Evolutionary conservation across 2,113 vertebrate species (phyloP), one percentile per base, ranked within the genome.

Genomic region (Noctilio leporinus): DNA sequence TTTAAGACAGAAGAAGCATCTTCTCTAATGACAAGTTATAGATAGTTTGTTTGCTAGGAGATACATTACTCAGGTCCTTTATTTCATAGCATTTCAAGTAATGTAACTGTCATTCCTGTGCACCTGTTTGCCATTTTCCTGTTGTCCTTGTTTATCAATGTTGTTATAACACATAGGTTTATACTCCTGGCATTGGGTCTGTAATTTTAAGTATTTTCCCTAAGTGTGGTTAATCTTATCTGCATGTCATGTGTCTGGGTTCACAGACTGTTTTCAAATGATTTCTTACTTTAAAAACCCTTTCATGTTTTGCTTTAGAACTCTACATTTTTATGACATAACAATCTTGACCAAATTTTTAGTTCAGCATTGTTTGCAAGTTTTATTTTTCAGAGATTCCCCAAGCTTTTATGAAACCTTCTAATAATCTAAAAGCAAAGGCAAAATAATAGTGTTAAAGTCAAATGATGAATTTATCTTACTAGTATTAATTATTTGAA

Each of bases 401-500:
- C 33, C 40, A 7, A 81, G 3, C 5, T 40, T 70, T 26, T 69
- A 7, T 72, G 12, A 75, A 47, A 17, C 43, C 45, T 62, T 64
- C 35, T 82, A 69, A 47, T 65, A 69, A 86, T 78, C 59, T 95
- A 49, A 89, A 89, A 78, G 72, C 62, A 89, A 49, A 89, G 45
- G 24, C n/a, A 69, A 85, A 73, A 86, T 35, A 57, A 3, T 76
- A 81, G 33, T 73, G 28, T 69, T 75, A 49, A 64, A 90, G 55
- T 51, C 22, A 89, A 65, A 64, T 87, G 47, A 72, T 47, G 78
- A 40, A 72, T 49, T 89, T 80, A 67, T 81, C 33, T 84, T 78
- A 87, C 70, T 49, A 86, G 20, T 33, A 67, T 84, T 87, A 89
- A 62, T 65, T 28, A 96, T 91, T 89, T 93, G 24, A 77, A n/a